Evolutionary conservation across 2,797 vertebrate species (phyloP).

Genomic region (Champsocephalus esox): DNA sequence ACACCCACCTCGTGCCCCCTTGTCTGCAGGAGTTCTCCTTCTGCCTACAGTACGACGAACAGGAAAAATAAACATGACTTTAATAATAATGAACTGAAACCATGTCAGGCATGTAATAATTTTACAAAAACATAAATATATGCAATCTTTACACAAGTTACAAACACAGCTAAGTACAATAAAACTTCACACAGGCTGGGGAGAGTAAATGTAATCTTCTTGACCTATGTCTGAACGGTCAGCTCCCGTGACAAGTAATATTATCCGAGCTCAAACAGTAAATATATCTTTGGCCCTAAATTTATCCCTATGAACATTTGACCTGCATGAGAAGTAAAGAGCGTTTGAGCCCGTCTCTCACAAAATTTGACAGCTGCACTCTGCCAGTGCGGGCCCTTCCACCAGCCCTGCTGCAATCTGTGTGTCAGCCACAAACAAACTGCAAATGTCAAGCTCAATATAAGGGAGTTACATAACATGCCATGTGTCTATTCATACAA

Average conservation of each 20-base stretch:
- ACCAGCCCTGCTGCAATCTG: constrained; percentile 6
- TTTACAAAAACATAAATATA: background rate
- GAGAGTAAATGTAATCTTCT: constrained; percentile 42
- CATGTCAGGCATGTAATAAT: background rate
- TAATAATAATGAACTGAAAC: background rate
- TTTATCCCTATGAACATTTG: constrained; percentile 82
- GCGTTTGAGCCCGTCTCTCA: constrained; percentile 63
- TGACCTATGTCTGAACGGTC: constrained; percentile 53
- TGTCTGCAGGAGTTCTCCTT: constrained; percentile 94
- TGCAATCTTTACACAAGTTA: background rate
- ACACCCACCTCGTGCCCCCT: constrained; percentile 97
- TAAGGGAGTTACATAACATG: constrained; percentile 44
- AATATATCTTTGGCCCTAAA: constrained; percentile 82
- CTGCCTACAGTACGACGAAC: constrained; percentile 79
- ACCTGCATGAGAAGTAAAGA: constrained; percentile 70
- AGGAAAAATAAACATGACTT: constrained; percentile 29
- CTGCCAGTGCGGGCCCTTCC: constrained; percentile 38
- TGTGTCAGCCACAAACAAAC: constrained; percentile 58
- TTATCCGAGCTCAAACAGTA: constrained; percentile 63
- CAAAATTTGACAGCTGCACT: constrained; percentile 80
- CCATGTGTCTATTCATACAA: constrained; percentile 22
- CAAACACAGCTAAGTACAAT: constrained; percentile 39
- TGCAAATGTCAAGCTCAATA: constrained; percentile 36
- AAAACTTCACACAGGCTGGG: constrained; percentile 25
- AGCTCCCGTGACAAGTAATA: constrained; percentile 72